phyloP scores from a whole-genome alignment of 2,797 vertebrate species.

The Hyperoplus lanceolatus region DNA sequence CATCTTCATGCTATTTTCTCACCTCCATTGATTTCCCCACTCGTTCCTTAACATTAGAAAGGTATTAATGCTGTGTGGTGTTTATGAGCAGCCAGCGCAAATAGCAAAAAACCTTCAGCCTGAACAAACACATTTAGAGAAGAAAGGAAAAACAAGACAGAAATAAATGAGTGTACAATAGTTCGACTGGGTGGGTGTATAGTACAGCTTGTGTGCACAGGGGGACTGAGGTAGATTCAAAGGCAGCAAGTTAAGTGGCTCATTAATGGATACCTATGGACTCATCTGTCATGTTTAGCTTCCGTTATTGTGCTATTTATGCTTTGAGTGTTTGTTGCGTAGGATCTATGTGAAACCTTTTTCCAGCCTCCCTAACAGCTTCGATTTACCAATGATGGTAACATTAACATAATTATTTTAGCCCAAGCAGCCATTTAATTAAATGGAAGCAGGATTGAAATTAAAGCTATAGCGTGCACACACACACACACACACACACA shows the following conservation, averaged over 20 bases:
- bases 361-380: conserved; percentile 1
- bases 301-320: conserved; percentile 25
- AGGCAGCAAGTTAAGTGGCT: conserved; percentile 59
- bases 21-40: neutral
- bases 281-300: conserved; percentile 53
- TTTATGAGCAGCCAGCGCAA: neutral
- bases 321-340: neutral
- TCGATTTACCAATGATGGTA: conserved; percentile 24
- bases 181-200: conserved; percentile 29
- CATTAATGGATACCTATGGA: conserved; percentile 62
- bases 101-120: neutral
- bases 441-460: conserved; percentile 14
- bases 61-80: neutral
- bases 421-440: conserved; percentile 28
- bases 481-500: neutral
- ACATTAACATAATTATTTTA: conserved; percentile 32
- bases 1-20: neutral
- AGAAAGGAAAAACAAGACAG: conserved; percentile 28
- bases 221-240: conserved; percentile 37
- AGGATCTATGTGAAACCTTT: conserved; percentile 34
- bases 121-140: neutral
- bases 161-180: conserved; percentile 33
- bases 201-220: conserved; percentile 26
- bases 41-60: neutral
- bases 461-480: conserved; percentile 23